These are phyloP conservation scores for Epinephelus lanceolatus DNA, from an alignment of 2,113 vertebrate species.

Conservation along the genomic window DNA sequence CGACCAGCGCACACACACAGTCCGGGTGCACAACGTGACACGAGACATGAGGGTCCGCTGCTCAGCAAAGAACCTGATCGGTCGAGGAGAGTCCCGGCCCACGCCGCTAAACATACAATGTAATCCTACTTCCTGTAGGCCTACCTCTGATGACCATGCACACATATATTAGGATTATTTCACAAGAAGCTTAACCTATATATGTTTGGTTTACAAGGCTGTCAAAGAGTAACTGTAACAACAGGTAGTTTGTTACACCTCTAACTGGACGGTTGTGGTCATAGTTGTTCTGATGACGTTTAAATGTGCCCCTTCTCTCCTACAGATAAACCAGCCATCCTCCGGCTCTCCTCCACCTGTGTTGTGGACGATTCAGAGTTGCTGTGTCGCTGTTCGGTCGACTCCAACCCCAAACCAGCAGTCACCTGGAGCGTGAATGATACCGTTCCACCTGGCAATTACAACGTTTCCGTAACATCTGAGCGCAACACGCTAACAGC, in stretches of 20 bases:
- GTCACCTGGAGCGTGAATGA: slow-evolving; percentile 85
- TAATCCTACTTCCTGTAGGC: slow-evolving; percentile 52
- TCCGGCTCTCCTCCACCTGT: slow-evolving; percentile 75
- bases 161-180: not conserved
- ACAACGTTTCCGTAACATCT: slow-evolving; percentile 70
- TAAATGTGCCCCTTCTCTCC: not conserved
- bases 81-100: slow-evolving; percentile 74
- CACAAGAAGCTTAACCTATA: not conserved
- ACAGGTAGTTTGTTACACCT: not conserved
- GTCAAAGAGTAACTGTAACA: not conserved
- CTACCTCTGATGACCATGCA: not conserved
- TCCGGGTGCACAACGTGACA: slow-evolving; percentile 81
- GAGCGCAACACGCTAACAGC: slow-evolving; percentile 46
- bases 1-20: slow-evolving; percentile 42
- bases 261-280: too few relatives aligned
- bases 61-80: slow-evolving; percentile 78
- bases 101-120: slow-evolving; percentile 78
- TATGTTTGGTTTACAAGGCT: not conserved
- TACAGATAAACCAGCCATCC: slow-evolving; percentile 78
- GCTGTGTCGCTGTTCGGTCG: slow-evolving; percentile 78
- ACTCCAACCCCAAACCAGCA: slow-evolving; percentile 82
- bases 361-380: slow-evolving; percentile 51
- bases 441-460: slow-evolving; percentile 63
- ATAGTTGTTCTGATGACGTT: not conserved
- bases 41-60: slow-evolving; percentile 81